Conservation (phyloP, 2,888 invertebrate genomes). For the Blomia tropicalis region DNA sequence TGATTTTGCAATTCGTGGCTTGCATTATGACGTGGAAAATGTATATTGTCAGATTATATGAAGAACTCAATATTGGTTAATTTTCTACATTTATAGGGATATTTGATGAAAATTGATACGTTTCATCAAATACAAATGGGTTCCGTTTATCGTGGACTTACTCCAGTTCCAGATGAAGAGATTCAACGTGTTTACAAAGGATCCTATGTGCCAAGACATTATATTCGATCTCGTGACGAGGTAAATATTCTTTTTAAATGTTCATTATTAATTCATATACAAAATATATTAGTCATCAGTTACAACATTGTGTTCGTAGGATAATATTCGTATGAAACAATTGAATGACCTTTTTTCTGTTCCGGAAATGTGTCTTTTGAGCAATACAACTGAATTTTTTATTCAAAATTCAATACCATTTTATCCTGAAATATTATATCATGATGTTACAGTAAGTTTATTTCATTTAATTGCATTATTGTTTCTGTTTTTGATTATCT, state of each 20-base stretch:
- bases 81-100: slow-evolving; percentile 42
- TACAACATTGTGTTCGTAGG: slow-evolving; percentile 14
- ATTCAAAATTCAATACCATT: slow-evolving; percentile 72
- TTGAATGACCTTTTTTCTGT: slow-evolving; percentile 89
- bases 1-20: slow-evolving; percentile 83
- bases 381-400: slow-evolving; percentile 85
- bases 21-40: slow-evolving; percentile 95
- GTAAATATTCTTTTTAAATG: slow-evolving; percentile 31
- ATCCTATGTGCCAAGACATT: slow-evolving; percentile 36
- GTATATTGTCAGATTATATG: slow-evolving; percentile 30
- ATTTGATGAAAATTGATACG: slow-evolving; percentile 81
- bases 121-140: slow-evolving; percentile 92
- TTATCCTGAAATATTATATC: slow-evolving; percentile 84
- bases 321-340: slow-evolving; percentile 59
- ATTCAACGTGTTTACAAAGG: slow-evolving; percentile 60
- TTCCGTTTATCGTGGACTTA: slow-evolving; percentile 67
- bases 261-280: background rate
- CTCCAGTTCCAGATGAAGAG: slow-evolving; percentile 63
- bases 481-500: background rate
- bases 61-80: background rate
- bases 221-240: slow-evolving; percentile 36
- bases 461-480: too few relatives aligned
- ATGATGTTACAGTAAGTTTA: slow-evolving; percentile 64
- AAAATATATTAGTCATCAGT: background rate
- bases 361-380: slow-evolving; percentile 82